A percentile compares a stretch with the other conserved stretches of the same genome.
phyloP scores from a whole-genome alignment of 2,113 vertebrate genomes.

The Porphyrio hochstetteri region DNA sequence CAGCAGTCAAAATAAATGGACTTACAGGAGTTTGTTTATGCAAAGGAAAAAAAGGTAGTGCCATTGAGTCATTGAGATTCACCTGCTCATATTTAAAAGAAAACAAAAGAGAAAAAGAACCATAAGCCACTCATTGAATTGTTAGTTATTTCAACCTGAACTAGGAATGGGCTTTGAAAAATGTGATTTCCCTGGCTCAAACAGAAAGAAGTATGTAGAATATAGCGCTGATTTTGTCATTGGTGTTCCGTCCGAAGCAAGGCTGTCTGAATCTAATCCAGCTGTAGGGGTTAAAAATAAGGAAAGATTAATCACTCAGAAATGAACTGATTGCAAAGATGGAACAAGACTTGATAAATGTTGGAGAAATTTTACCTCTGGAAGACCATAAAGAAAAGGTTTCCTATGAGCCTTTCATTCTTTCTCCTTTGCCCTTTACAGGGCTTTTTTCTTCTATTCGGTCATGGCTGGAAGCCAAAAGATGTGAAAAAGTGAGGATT shows the following conservation, averaged over 20 bases:
- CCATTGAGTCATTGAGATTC: neutral
- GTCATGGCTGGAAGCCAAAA: constrained; percentile 4
- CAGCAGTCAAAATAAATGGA: neutral
- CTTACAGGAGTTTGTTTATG: neutral
- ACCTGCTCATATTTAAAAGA: neutral
- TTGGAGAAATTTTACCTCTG: neutral
- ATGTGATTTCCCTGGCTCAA: neutral
- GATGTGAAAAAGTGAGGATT: neutral
- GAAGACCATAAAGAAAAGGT: neutral
- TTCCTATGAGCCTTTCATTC: neutral
- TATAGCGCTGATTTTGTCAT: neutral
- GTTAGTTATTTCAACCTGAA: neutral
- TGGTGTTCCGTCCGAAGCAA: neutral
- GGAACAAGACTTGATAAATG: neutral
- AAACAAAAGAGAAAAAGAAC: neutral
- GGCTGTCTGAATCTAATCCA: neutral
- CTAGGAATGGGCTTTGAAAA: neutral
- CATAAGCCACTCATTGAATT: rapidly evolving
- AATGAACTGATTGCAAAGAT: neutral
- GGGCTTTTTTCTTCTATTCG: neutral
- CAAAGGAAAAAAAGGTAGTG: neutral
- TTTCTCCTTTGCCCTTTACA: constrained; percentile 17
- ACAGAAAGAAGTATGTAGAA: neutral
- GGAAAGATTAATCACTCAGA: neutral
- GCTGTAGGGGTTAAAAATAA: neutral